Base-by-base conservation (phyloP, 2,888 invertebrate genomes). In the Tachina lurida region DNA sequence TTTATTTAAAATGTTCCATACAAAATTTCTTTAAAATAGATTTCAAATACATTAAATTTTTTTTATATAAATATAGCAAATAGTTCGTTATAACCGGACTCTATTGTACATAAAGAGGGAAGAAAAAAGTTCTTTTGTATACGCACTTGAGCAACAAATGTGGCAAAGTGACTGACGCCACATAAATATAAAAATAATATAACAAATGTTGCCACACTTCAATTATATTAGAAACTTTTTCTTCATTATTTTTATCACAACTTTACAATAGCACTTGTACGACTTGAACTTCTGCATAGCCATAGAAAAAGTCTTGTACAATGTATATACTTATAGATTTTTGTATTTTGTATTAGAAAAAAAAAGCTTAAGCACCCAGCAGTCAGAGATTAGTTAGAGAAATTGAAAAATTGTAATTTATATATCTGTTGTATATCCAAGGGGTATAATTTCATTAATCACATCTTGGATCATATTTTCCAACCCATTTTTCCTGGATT, bases 151-250 rank as follows among this genome's bases (percentile, higher is more conserved):
- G 62, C 58, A 74, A 82, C 77, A 85, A 78, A 81, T 75, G 73
- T 84, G 73, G 62, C 77, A 81, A 78, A 74, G 17, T 77, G 85
- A 49, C 78, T 85, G 85, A 85, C 85, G 85, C 78, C 85, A 70
- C 58, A 78, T 78, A 70, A 60, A 78, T 31, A 31, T 31, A 31
- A 31, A 7, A 31, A 31, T 31, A 31, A 31, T 31, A 82, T 58
- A 63, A 47, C 85, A 85, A 85, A 85, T 85, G 82, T 82, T 63
- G 47, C 78, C 82, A 79, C 65, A 78, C 75, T 82, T 78, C 75
- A 85, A 75, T 71, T 82, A 75, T 58, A 82, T 56, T 75, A 47
- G 39, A 70, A 75, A 15, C 56, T 54, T 71, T 62, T 78, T 68
- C 68, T 43, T 12, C 52, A 41, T 79, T 71, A 45, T 63, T 70